Evolutionary conservation across 2,888 invertebrate genomes (phyloP).

Genomic region (Clunio marinus): DNA sequence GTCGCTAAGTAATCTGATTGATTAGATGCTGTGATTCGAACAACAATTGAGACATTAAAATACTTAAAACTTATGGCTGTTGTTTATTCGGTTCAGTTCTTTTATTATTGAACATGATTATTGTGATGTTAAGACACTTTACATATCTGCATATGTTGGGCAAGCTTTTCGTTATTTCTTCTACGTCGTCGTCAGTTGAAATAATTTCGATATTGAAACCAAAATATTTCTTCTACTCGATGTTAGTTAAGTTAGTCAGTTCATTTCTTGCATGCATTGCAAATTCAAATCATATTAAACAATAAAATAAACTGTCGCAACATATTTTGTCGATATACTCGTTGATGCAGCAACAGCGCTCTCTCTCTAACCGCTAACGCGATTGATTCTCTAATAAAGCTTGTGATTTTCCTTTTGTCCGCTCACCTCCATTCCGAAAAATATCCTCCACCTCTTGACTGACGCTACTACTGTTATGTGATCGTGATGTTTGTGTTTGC

Average conservation of each 20-base stretch:
- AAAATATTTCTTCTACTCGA: not conserved
- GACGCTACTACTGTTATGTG: not conserved
- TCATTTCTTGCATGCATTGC: conserved; percentile 16
- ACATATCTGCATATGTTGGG: not conserved
- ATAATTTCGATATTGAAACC: conserved; percentile 18
- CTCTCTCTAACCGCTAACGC: not conserved
- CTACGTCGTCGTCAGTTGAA: not conserved
- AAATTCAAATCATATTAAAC: not conserved
- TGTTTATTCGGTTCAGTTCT: not conserved
- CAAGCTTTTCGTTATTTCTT: not conserved
- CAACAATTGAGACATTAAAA: not conserved
- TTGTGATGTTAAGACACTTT: too few relatives aligned
- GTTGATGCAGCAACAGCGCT: not conserved
- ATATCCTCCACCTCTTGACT: conserved; percentile 3
- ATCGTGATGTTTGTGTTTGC: not conserved
- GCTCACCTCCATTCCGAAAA: not conserved
- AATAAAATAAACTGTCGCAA: conserved; percentile 1
- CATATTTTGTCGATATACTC: conserved; percentile 4
- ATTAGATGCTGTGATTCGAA: not conserved
- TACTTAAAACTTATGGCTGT: not conserved
- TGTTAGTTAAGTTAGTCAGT: too few relatives aligned
- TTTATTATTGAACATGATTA: conserved; percentile 14
- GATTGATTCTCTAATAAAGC: not conserved
- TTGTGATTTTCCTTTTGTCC: conserved; percentile 1
- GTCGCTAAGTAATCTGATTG: not conserved